Percentiles rank a stretch among this genome's conserved stretches.
These are phyloP conservation scores for Tamias sibiricus DNA, from an alignment of 2,113 vertebrate species.

Conservation along the genomic window DNA sequence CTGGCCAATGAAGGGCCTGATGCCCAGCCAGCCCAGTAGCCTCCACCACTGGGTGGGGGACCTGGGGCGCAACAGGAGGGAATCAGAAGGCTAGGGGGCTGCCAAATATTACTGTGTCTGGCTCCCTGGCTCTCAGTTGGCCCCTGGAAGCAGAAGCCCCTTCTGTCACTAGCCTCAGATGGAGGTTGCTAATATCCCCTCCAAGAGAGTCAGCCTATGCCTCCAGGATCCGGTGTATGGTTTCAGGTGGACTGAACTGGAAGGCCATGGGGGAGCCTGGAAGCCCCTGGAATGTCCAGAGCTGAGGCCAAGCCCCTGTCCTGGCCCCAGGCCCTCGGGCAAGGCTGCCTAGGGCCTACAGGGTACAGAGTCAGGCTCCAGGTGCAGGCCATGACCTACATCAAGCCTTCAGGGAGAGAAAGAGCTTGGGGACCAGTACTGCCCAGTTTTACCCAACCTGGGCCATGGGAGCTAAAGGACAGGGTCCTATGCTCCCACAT, in stretches of 20 bases:
- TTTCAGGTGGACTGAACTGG: not conserved
- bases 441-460: not conserved
- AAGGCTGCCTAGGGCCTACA: not conserved
- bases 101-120: not conserved
- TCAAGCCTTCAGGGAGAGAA: not conserved
- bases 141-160: not conserved
- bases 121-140: not conserved
- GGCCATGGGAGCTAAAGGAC: not conserved
- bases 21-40: slow-evolving; percentile 62
- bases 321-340: not conserved
- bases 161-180: not conserved
- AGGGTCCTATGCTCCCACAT: slow-evolving; percentile 11
- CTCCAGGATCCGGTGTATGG: not conserved
- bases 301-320: not conserved
- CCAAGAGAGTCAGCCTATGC: too few species aligned
- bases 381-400: too few species aligned
- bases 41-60: not conserved
- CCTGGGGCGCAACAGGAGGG: not conserved
- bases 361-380: not conserved
- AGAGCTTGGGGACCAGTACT: too few species aligned
- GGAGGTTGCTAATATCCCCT: not conserved
- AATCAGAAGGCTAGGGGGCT: not conserved
- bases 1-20: slow-evolving; percentile 83
- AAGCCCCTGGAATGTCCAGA: not conserved
- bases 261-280: not conserved